These are phyloP conservation scores for Rhabdophis nuchalis DNA, from an alignment of 2,797 vertebrate genomes.

Conservation along the genomic window DNA sequence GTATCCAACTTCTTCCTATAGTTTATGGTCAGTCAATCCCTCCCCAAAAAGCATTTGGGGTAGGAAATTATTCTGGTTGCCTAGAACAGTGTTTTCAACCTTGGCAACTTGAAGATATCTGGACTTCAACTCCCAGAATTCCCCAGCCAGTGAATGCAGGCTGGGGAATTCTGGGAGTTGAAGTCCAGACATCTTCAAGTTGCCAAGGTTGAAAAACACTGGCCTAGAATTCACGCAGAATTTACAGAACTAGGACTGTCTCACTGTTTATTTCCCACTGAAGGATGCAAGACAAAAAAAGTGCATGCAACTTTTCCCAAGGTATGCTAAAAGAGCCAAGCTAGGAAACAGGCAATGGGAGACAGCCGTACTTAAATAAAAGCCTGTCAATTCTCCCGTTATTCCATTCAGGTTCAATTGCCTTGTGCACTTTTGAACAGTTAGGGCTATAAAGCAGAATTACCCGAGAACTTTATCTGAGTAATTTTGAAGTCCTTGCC, in stretches of 20 bases:
- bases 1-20: background rate
- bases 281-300: background rate
- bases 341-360: background rate
- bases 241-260: background rate
- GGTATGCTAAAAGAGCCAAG: background rate
- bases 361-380: background rate
- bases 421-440: background rate
- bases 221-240: background rate
- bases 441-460: background rate
- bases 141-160: too few relatives aligned
- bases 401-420: background rate
- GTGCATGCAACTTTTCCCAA: background rate
- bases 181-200: too few relatives aligned
- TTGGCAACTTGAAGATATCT: too few relatives aligned
- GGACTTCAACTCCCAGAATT: too few relatives aligned
- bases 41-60: background rate
- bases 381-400: background rate
- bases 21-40: background rate
- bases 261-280: background rate
- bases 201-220: too few relatives aligned
- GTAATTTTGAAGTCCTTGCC: background rate
- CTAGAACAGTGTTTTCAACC: too few relatives aligned
- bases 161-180: too few relatives aligned
- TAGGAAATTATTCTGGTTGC: background rate
- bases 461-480: background rate